These are phyloP conservation scores for Chiroxiphia lanceolata DNA, from an alignment of 2,797 vertebrate genomes.

Conservation along the genomic window DNA sequence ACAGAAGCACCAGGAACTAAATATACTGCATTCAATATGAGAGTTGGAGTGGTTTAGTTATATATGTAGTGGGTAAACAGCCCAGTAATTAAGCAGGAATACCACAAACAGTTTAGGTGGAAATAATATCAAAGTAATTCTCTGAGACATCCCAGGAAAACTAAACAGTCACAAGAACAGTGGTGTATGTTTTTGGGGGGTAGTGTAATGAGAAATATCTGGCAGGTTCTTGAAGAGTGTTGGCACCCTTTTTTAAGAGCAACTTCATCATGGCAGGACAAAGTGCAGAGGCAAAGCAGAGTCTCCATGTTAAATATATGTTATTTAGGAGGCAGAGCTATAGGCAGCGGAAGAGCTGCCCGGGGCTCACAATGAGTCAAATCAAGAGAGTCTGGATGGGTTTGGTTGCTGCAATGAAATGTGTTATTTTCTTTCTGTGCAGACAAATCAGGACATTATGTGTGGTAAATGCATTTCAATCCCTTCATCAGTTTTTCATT, in stretches of 20 bases:
- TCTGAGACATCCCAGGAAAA: background rate
- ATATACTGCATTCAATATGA: background rate
- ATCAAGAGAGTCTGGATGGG: background rate
- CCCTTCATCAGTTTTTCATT: background rate
- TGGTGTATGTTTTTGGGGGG: rapidly evolving
- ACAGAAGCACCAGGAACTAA: background rate
- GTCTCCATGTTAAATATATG: background rate
- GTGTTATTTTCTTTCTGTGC: rapidly evolving
- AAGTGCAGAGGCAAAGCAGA: background rate
- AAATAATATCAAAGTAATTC: background rate
- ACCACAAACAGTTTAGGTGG: background rate
- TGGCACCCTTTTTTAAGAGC: background rate
- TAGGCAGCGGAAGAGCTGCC: background rate
- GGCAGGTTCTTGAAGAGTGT: background rate
- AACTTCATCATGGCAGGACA: background rate
- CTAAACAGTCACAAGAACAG: background rate
- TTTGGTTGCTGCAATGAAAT: background rate
- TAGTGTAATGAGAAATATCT: background rate
- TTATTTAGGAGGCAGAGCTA: background rate
- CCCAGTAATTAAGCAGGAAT: background rate
- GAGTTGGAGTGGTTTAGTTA: background rate
- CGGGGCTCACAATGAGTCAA: rapidly evolving
- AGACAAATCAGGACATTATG: rapidly evolving
- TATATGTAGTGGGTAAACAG: background rate
- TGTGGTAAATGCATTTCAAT: background rate